Evolutionary conservation across 2,797 vertebrate genomes (phyloP).

Genomic region (Ctenosaura bakeri): DNA sequence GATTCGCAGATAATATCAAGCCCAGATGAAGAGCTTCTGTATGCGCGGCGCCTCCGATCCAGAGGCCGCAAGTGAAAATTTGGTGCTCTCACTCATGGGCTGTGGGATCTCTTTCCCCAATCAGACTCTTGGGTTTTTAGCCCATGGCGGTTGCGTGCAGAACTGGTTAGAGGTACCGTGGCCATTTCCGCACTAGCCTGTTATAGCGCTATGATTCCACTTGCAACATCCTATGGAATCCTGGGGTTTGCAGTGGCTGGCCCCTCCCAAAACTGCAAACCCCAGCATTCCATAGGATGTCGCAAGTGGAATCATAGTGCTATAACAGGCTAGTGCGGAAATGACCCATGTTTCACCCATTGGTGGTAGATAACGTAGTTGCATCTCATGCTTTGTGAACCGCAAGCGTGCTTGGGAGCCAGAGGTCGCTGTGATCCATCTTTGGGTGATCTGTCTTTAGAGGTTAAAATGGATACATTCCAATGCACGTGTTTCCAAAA

Average conservation of each 20-base stretch:
- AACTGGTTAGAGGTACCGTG: too few species aligned
- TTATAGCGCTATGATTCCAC: too few species aligned
- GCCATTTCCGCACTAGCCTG: too few species aligned
- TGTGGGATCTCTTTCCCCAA: not conserved
- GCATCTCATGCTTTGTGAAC: not conserved
- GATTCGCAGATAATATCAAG: slow-evolving; percentile 13
- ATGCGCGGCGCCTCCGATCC: not conserved
- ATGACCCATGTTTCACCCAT: not conserved
- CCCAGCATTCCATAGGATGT: too few species aligned
- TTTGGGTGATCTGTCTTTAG: not conserved
- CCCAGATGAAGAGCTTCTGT: slow-evolving; percentile 4
- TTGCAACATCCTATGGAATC: too few species aligned
- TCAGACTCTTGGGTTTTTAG: too few species aligned
- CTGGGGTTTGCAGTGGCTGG: too few species aligned
- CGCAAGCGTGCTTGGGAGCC: not conserved
- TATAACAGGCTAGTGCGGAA: too few species aligned
- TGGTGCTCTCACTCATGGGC: not conserved
- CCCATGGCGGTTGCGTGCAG: not conserved
- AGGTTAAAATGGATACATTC: not conserved
- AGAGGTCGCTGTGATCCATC: not conserved
- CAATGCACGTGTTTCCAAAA: not conserved
- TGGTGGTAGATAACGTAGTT: too few species aligned
- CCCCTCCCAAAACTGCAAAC: too few species aligned
- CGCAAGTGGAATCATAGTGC: too few species aligned
- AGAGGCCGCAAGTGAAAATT: not conserved